Conservation (phyloP, 2,888 invertebrate genomes). For the Diaperis boleti region DNA sequence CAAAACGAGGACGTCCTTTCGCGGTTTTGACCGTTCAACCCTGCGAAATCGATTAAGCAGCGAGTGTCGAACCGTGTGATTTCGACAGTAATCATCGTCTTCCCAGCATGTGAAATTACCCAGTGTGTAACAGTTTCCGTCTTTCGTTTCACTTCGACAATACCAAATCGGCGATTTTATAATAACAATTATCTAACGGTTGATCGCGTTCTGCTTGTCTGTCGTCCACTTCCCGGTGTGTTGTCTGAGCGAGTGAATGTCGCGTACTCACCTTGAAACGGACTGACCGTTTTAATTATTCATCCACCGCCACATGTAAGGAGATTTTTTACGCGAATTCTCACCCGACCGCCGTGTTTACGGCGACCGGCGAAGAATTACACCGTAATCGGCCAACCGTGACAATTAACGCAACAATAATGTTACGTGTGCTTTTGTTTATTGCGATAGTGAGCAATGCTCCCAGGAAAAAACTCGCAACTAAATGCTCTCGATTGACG, state of each 20-base stretch:
- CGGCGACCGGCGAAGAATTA: slow-evolving; percentile 5
- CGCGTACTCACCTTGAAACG: slow-evolving; percentile 35
- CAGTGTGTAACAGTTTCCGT: slow-evolving; percentile 21
- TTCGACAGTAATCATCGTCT: not conserved
- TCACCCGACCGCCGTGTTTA: not conserved
- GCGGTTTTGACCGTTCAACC: not conserved
- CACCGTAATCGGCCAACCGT: slow-evolving; percentile 11
- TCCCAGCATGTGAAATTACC: not conserved
- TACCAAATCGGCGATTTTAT: slow-evolving; percentile 13
- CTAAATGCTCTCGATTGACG: too few species aligned
- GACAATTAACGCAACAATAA: slow-evolving; percentile 30
- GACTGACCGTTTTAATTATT: slow-evolving; percentile 35
- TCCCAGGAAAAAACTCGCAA: not conserved
- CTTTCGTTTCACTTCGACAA: slow-evolving; percentile 21
- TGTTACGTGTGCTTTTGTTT: slow-evolving; percentile 9
- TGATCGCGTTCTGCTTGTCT: slow-evolving; percentile 14
- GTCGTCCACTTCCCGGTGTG: slow-evolving; percentile 32
- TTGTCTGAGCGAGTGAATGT: slow-evolving; percentile 30
- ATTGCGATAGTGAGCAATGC: slow-evolving; percentile 6
- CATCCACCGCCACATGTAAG: not conserved
- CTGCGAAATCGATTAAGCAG: slow-evolving; percentile 4
- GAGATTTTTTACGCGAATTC: slow-evolving; percentile 3
- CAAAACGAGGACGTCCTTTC: not conserved
- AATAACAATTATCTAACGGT: slow-evolving; percentile 37
- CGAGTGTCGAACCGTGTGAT: slow-evolving; percentile 8